Evolutionary conservation across 2,888 invertebrate species (phyloP), one percentile per base, ranked within the genome.

Genomic region (Andrena minutula): DNA sequence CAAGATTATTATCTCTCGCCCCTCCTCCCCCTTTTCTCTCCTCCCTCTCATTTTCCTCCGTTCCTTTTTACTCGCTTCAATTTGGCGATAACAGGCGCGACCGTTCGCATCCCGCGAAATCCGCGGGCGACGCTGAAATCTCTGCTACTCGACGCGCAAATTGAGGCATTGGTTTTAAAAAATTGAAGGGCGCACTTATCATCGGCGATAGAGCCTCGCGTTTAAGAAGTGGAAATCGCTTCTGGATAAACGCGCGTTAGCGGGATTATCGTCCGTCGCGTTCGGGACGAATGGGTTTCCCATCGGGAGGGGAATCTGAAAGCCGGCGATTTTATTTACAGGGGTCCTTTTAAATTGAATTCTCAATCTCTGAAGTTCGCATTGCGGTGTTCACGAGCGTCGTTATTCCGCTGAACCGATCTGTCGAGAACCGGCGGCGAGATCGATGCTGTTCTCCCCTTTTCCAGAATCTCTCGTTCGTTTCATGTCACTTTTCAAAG

Each of bases 1-100:
- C 35, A 70, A 65, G 79, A 75, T 75, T 60, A 70, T 77, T 73
- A 82, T 84, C 75, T 68, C 20, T 28, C 8, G 12, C 26, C 1
- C 30, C 10, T n/a, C 5, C 26, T 51, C 26, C 10, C 10, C 20
- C 56, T n/a, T 30, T 26, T 35, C 8, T 63, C 58, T 65, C 30
- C 41, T 47, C 8, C 64, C 12, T 12, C 41, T 12, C 1, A 12
- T 35, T 53, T 49, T 58, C 71, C 47, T 60, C 32, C 65, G 60
- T 53, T 10, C 41, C 63, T 26, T 20, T 56, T 26, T 56, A 10
- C 20, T n/a, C 8, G 56, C 23, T 26, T 1, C 1, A 23, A 56
- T 26, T 26, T 56, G 3, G 56, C 23, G 26, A 23, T 12, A 56
- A 23, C 56, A 12, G 20, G 23, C 10, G 10, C 10, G 10, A 56